Conservation (phyloP, 2,888 invertebrate genomes). For the Conus canariensis region DNA sequence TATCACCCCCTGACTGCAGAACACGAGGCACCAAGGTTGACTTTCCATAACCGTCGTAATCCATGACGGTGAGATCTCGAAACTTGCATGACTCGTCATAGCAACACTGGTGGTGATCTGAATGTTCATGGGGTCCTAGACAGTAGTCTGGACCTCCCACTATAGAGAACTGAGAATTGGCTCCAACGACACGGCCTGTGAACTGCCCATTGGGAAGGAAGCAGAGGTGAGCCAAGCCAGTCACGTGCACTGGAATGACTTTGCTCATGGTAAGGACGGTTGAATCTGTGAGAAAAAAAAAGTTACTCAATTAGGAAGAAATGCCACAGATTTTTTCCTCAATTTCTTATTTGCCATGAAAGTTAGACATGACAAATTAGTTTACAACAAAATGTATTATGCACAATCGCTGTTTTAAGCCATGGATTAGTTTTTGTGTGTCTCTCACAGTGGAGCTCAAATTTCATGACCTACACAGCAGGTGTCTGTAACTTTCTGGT, state of each 20-base stretch:
- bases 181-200: conserved; percentile 29
- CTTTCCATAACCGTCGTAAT: conserved; percentile 45
- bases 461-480: too few species aligned
- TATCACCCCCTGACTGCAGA: conserved; percentile 57
- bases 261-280: conserved; percentile 29
- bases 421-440: too few species aligned
- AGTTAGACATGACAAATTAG: too few species aligned
- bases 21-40: conserved; percentile 48
- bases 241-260: conserved; percentile 13
- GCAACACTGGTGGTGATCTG: conserved; percentile 50
- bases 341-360: too few species aligned
- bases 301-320: neutral
- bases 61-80: conserved; percentile 46
- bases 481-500: too few species aligned
- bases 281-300: neutral
- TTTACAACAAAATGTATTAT: too few species aligned
- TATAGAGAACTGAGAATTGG: neutral
- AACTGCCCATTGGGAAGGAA: conserved; percentile 40
- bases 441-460: too few species aligned
- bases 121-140: conserved; percentile 22
- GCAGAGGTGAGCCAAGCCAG: conserved; percentile 40
- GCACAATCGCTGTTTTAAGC: too few species aligned
- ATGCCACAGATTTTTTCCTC: neutral
- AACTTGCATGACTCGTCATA: conserved; percentile 45
- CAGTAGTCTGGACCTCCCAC: conserved; percentile 33